Conservation (phyloP, 2,888 invertebrate genomes). For the Drosophila ustulata region DNA sequence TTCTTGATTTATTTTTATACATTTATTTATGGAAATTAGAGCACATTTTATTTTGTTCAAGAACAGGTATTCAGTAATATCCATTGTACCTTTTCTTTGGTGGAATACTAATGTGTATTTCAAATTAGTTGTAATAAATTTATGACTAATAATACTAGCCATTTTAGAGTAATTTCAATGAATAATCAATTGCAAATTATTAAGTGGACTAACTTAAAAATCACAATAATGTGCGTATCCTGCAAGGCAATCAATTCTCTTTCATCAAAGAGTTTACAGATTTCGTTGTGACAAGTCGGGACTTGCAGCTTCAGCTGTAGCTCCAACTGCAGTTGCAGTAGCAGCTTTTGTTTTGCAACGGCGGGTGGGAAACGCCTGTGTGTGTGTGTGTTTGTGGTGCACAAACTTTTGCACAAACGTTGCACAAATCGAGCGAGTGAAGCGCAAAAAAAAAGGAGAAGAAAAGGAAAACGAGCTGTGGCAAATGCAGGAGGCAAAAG, state of each 20-base stretch:
- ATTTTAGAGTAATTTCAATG: too few species aligned
- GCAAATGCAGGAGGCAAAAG: slow-evolving; percentile 37
- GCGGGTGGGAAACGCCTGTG: background rate
- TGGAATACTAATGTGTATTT: too few species aligned
- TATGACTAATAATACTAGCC: too few species aligned
- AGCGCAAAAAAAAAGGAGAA: slow-evolving; percentile 33
- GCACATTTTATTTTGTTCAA: too few species aligned
- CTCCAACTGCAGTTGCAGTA: slow-evolving; percentile 21
- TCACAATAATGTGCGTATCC: too few species aligned
- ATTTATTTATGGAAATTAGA: too few species aligned
- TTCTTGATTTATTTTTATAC: too few species aligned
- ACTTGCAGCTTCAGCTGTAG: slow-evolving; percentile 15
- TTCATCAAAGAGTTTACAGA: slow-evolving; percentile 36
- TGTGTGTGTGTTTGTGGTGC: slow-evolving; percentile 41
- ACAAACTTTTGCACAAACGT: slow-evolving; percentile 57
- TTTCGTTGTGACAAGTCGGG: slow-evolving; percentile 34
- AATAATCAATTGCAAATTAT: too few species aligned
- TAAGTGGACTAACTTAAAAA: too few species aligned
- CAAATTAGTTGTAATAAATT: too few species aligned
- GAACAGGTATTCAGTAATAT: too few species aligned
- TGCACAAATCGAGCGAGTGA: slow-evolving; percentile 56
- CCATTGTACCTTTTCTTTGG: too few species aligned
- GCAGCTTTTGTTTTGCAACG: slow-evolving; percentile 32
- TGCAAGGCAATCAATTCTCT: background rate
- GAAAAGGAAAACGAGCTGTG: slow-evolving; percentile 18